Base-by-base conservation (phyloP, 2,113 vertebrate genomes). In the Paradisaea rubra region DNA sequence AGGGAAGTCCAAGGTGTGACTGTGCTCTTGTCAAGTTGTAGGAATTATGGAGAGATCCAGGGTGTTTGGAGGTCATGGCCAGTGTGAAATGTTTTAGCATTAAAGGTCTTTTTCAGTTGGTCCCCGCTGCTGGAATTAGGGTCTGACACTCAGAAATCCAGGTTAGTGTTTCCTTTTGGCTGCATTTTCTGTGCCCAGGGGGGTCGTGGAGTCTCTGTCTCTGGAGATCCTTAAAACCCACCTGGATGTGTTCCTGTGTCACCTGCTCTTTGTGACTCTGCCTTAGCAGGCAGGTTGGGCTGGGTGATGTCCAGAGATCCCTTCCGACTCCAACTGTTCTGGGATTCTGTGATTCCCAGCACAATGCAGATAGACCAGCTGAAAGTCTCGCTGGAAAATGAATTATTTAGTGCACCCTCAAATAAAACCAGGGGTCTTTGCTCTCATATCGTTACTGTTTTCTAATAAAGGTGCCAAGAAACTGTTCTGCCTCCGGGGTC, bases 81-180 rank as follows among this genome's bases (percentile, higher is more conserved):
- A 45, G 3, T 1, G 0, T 4, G 7, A 13, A 20, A 22, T 30
- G 7, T 6, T 76, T 81, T 6, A 25, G 6, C n/a, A 25, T 18
- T 42, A 31, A 92, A 92, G 17, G 15, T 10, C 7, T 17, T 79
- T 60, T 27, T 9, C 28, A 7, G 4, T 33, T 61, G 49, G 21
- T 42, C 8, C 7, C 5, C 5, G 0, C 30, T 44, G 53, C 31
- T 68, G 50, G 33, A 60, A 42, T 72, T 23, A 15, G 30, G 66
- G 49, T 31, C 14, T 23, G 16, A 4, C 63, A 27, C 27, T 50
- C 30, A 49, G 2, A 30, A 39, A 49, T 70, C 20, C 11, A 9
- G 7, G 30, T 21, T 50, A 54, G 18, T 31, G 23, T 56, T 53
- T 88, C 41, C 65, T 69, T 2, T 39, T 35, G 49, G 30, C 56